These are phyloP conservation scores for Dasypus novemcinctus DNA, from an alignment of 2,113 vertebrate species.

Conservation along the genomic window DNA sequence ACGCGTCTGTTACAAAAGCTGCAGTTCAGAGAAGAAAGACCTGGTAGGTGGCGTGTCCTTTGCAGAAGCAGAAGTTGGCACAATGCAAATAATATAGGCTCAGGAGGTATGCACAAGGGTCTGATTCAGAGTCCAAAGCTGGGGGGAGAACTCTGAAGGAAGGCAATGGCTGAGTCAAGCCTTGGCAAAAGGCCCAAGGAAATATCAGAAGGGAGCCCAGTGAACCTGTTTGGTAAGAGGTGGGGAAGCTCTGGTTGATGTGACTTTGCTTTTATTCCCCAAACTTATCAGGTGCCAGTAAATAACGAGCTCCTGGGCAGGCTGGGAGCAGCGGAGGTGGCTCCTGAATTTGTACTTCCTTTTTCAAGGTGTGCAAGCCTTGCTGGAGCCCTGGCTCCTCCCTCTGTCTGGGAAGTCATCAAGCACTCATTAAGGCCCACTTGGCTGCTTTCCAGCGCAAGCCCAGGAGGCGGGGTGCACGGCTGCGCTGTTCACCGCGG, in stretches of 20 bases:
- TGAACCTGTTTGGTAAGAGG: not conserved
- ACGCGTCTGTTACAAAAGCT: not conserved
- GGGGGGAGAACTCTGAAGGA: not conserved
- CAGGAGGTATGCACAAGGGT: not conserved
- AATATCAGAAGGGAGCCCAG: not conserved
- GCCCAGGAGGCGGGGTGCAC: not conserved
- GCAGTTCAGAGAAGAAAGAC: not conserved
- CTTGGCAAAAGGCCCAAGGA: not conserved
- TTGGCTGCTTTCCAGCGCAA: no score
- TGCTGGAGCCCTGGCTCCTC: not conserved
- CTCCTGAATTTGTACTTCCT: not conserved
- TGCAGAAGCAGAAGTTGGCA: not conserved
- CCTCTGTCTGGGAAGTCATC: not conserved
- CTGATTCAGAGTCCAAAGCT: not conserved
- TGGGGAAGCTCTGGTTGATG: not conserved
- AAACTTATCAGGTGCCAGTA: not conserved
- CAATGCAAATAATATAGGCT: not conserved
- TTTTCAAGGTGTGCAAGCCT: not conserved
- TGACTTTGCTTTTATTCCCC: not conserved
- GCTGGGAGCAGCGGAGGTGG: rapidly evolving
- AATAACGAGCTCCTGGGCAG: not conserved
- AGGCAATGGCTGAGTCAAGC: slow-evolving; percentile 20
- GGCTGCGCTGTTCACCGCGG: not conserved
- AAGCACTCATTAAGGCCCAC: not conserved
- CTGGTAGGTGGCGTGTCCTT: not conserved